Evolutionary conservation across 2,888 invertebrate genomes (phyloP), one percentile per base, ranked within the genome.

Genomic region (Smittia aterrima): DNA sequence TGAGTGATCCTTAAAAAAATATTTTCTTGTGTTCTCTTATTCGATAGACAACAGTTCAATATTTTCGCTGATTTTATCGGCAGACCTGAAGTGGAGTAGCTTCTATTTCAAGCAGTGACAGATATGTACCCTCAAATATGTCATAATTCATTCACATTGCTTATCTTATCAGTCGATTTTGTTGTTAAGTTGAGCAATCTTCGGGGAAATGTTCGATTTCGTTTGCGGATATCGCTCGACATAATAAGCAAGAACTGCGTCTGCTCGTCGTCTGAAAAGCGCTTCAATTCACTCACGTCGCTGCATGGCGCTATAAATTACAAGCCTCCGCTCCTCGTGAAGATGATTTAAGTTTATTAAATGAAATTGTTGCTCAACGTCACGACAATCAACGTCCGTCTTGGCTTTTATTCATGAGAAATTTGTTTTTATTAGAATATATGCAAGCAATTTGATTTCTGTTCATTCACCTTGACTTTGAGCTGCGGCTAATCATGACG

Each of bases 381-480:
- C 47, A 58, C 18, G 22, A 22, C 58, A 58, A 58, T 58, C 58
- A 58, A 18, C 58, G 20, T 25, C 64, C 24, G 27, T 9, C 64
- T 47, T 47, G n/a, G 38, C 38, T 18, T n/a, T 47, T 18, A 47
- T 47, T 58, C 20, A 58, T 4, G 20, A 18, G 53, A 41, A 54
- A 68, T 47, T 40, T 16, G 9, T 41, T 54, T 70, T 70, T 24
- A 54, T 70, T 54, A 40, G 32, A 70, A 70, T 16, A 70, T 70
- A 70, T 70, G 70, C 70, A 70, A 70, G 53, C 70, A 70, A 70
- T 70, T 70, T 70, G 53, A 54, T 70, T 70, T 70, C 20, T 70
- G 70, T 70, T 27, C 70, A 32, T 70, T 70, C 70, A 70, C 70
- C 70, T 70, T 70, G 70, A 70, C 70, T 70, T 70, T 70, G 70